Conservation (phyloP, 2,113 vertebrate species). For the Prunella fulvescens region DNA sequence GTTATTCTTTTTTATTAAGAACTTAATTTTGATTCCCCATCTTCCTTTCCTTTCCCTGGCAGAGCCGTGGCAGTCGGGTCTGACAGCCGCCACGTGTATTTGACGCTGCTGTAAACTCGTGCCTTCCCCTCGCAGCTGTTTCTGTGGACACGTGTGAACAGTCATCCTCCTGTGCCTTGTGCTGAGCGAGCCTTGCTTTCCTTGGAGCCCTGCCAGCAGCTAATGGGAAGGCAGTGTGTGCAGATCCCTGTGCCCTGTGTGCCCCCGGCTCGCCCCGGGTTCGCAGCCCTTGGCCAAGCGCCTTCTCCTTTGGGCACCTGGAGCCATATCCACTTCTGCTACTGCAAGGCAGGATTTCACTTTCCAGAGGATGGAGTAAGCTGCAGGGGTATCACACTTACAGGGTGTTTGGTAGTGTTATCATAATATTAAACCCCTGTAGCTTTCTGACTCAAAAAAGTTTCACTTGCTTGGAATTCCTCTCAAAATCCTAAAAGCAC, state of each 20-base stretch:
- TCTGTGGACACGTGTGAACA: neutral
- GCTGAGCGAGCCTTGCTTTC: conserved; percentile 2
- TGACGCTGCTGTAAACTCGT: neutral
- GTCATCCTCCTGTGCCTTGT: neutral
- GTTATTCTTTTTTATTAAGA: neutral
- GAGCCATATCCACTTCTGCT: neutral
- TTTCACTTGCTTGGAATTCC: neutral
- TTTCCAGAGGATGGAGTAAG: neutral
- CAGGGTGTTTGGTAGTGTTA: neutral
- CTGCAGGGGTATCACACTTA: neutral
- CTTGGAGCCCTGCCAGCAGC: conserved; percentile 36
- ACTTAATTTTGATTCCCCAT: neutral
- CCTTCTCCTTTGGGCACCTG: fast-evolving
- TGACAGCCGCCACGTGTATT: neutral
- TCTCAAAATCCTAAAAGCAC: neutral
- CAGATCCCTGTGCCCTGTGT: neutral
- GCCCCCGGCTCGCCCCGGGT: neutral
- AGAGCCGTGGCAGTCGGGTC: neutral
- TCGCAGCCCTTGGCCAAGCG: fast-evolving
- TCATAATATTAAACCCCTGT: neutral
- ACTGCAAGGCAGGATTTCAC: neutral
- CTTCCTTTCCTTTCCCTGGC: neutral
- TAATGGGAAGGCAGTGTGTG: neutral
- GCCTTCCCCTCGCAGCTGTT: neutral
- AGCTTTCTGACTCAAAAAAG: neutral